phyloP scores from a whole-genome alignment of 2,113 vertebrate genomes.

The Hippocampus mohnikei region DNA sequence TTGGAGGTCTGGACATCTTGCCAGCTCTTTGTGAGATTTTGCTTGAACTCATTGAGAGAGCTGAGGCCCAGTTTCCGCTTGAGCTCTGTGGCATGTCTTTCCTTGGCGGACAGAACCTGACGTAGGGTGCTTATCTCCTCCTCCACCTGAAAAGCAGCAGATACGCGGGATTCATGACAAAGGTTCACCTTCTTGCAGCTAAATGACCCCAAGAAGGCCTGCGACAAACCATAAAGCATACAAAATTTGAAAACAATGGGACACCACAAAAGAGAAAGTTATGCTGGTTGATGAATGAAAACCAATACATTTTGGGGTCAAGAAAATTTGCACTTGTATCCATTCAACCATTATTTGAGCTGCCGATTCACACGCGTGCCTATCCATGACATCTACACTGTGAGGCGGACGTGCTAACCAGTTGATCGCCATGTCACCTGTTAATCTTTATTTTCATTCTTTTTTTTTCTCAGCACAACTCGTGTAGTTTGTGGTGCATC shows the following conservation, averaged over 20 bases:
- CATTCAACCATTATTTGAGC: too few relatives aligned
- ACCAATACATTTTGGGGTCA: too few relatives aligned
- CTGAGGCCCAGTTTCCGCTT: constrained; percentile 90
- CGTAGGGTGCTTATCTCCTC: constrained; percentile 92
- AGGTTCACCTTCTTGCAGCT: neutral
- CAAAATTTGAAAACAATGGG: neutral
- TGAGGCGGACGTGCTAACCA: too few relatives aligned
- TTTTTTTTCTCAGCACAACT: too few relatives aligned
- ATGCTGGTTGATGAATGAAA: too few relatives aligned
- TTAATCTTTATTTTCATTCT: too few relatives aligned
- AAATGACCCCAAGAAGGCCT: neutral
- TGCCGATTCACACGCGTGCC: too few relatives aligned
- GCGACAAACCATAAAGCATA: neutral
- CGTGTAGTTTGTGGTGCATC: too few relatives aligned
- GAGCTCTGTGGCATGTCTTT: constrained; percentile 85
- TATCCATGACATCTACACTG: too few relatives aligned
- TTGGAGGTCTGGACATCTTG: constrained; percentile 92
- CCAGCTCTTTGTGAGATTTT: constrained; percentile 89
- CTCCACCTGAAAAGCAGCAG: constrained; percentile 80
- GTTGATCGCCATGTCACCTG: too few relatives aligned
- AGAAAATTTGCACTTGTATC: too few relatives aligned
- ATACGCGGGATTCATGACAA: neutral
- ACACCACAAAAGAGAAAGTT: neutral
- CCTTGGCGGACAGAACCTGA: constrained; percentile 93
- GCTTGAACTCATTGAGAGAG: constrained; percentile 83